Evolutionary conservation across 2,797 vertebrate genomes (phyloP), one percentile per base, ranked within the genome.

Genomic region (Leptatherina wallacei): DNA sequence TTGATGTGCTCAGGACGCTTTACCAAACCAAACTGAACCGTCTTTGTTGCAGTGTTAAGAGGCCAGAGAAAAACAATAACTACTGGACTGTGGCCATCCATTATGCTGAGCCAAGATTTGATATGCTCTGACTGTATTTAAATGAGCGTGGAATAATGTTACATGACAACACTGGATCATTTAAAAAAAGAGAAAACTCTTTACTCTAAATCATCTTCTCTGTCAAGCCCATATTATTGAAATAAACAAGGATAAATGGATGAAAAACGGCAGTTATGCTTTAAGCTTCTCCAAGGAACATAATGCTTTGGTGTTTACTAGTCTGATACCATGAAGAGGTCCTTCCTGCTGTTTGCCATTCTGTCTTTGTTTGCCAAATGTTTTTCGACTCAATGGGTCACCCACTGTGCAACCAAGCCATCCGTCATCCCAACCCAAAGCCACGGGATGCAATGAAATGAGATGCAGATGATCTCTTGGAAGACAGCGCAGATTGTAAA

Each of bases 381-480:
- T 76, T 74, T 85, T 81, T 73, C 16, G 4, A 71, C 62, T 81
- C 24, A 55, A 36, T 71, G 6, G 75, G 69, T 84, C 69, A 61
- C 80, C 77, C 68, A 54, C 80, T 79, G 67, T 71, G 62, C 71
- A 82, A 69, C 60, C 32, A 59, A 78, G 20, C 60, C 62, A 32
- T 69, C 81, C 22, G 24, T 69, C 66, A 65, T 76, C 77, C 58
- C 38, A 66, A 63, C 58, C 64, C 73, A n/a, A 68, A 83, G 61
- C 77, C 62, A 57, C 22, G 1, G 61, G 77, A 86, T 79, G 70
- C 58, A 69, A 32, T 67, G 1, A 77, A 89, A 88, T 83, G 59
- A 77, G 75, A 83, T 65, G 72, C 87, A 85, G 82, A 84, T 85
- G 85, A 74, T 70, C 6, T 65, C 6, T 14, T 65, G 32, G 9